Conservation (phyloP, 2,113 vertebrate genomes). For the Pseudopodoces humilis region DNA sequence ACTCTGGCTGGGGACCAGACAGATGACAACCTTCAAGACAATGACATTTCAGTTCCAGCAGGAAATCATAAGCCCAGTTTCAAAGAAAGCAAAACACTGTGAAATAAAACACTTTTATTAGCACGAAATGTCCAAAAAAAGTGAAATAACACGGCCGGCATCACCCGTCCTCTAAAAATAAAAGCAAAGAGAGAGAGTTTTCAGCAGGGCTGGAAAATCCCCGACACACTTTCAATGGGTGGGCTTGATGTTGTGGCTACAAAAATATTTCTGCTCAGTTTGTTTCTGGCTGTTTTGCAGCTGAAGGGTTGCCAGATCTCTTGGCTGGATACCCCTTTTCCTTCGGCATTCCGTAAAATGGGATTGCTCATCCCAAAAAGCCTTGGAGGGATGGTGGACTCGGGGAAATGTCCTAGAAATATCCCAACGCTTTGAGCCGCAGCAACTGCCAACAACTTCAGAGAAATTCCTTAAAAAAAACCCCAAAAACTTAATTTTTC, state of each 20-base stretch:
- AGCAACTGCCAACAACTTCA: neutral
- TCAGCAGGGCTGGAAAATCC: slow-evolving; percentile 51
- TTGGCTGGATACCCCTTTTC: neutral
- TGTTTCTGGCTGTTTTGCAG: slow-evolving; percentile 34
- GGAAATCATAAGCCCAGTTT: neutral
- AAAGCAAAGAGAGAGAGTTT: slow-evolving; percentile 1
- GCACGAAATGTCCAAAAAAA: neutral
- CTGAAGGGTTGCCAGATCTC: slow-evolving; percentile 1
- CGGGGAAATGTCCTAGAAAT: neutral
- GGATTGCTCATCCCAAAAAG: neutral
- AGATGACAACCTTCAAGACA: neutral
- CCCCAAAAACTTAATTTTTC: fast-evolving
- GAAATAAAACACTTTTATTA: neutral
- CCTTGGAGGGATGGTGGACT: fast-evolving
- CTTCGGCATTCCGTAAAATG: fast-evolving
- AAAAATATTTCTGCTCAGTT: slow-evolving; percentile 28
- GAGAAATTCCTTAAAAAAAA: neutral
- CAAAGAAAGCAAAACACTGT: neutral
- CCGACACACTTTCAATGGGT: neutral
- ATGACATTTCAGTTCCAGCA: neutral
- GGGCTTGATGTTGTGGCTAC: slow-evolving; percentile 28
- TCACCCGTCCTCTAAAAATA: slow-evolving; percentile 5
- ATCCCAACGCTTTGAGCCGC: neutral
- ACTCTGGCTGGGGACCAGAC: neutral
- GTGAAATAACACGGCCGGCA: neutral